A percentile compares a stretch with the other conserved stretches of the same genome.
Evolutionary conservation across 2,888 invertebrate species (phyloP).

Genomic region (Acronicta aceris): DNA sequence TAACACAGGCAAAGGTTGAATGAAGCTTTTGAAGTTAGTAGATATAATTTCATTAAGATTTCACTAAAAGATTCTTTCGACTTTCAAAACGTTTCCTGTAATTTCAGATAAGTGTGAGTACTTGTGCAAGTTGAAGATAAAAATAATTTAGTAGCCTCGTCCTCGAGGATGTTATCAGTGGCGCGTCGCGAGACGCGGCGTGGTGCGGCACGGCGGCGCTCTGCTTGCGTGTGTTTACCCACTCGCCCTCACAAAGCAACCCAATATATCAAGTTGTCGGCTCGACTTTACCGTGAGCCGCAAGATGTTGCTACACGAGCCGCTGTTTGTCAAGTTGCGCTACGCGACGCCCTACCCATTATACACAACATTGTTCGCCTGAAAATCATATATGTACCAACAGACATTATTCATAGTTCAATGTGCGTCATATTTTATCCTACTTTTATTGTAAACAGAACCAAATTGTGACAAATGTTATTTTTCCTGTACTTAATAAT

Average conservation of each 20-base stretch:
- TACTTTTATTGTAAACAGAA: slow-evolving; percentile 8
- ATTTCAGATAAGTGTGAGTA: slow-evolving; percentile 66
- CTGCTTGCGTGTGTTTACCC: slow-evolving; percentile 76
- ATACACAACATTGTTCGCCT: slow-evolving; percentile 57
- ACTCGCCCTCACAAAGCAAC: slow-evolving; percentile 79
- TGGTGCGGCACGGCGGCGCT: slow-evolving; percentile 44
- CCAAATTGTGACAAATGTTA: background rate
- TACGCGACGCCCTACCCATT: slow-evolving; percentile 64
- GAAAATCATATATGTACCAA: slow-evolving; percentile 55
- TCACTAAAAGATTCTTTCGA: slow-evolving; percentile 22
- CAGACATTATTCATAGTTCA: slow-evolving; percentile 43
- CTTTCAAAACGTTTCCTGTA: slow-evolving; percentile 50
- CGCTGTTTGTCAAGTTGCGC: slow-evolving; percentile 78
- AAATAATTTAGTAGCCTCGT: slow-evolving; percentile 79
- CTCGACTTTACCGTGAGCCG: slow-evolving; percentile 73
- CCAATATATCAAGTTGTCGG: slow-evolving; percentile 85
- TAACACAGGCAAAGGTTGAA: background rate
- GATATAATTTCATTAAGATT: slow-evolving; percentile 17
- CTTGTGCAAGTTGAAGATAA: slow-evolving; percentile 76
- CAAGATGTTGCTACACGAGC: slow-evolving; percentile 76
- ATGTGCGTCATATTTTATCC: slow-evolving; percentile 32
- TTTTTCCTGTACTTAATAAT: slow-evolving; percentile 1
- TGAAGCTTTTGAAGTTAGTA: slow-evolving; percentile 2
- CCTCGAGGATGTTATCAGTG: slow-evolving; percentile 73
- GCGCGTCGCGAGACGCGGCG: slow-evolving; percentile 37